Percentiles rank a stretch among this genome's conserved stretches.
Conservation (phyloP, 2,888 invertebrate genomes). For the Polymixis lichenea region DNA sequence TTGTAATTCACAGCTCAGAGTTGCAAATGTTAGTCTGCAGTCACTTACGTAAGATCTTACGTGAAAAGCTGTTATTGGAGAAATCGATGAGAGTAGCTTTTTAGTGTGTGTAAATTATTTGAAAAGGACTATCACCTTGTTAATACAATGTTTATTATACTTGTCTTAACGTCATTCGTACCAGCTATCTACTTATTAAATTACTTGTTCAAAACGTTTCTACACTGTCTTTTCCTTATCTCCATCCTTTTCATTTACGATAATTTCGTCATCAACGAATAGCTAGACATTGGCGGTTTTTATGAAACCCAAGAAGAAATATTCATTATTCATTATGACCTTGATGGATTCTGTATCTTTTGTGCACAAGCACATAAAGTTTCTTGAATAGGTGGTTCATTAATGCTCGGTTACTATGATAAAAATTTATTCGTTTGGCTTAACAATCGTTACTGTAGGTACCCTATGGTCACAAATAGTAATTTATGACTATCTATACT, state of each 20-base stretch:
- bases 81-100: conserved; percentile 43
- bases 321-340: not conserved
- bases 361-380: not conserved
- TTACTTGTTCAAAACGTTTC: not conserved
- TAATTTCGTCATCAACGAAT: not conserved
- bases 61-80: conserved; percentile 40
- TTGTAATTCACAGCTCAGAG: conserved; percentile 38
- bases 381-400: not conserved
- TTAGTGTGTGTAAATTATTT: conserved; percentile 19
- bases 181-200: not conserved
- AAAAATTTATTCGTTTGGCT: not conserved
- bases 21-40: conserved; percentile 34
- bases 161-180: not conserved
- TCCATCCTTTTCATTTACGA: not conserved
- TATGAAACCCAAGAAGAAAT: not conserved
- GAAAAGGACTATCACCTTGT: not conserved
- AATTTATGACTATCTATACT: not conserved
- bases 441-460: too few species aligned
- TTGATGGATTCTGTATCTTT: not conserved
- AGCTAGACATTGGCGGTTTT: not conserved
- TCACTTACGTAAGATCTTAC: conserved; percentile 42
- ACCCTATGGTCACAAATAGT: not conserved
- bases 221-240: not conserved
- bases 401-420: not conserved
- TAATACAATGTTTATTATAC: not conserved